A percentile compares a stretch with the other conserved stretches of the same genome.
phyloP scores from a whole-genome alignment of 2,113 vertebrate species.

The Oxyruncus cristatus region DNA sequence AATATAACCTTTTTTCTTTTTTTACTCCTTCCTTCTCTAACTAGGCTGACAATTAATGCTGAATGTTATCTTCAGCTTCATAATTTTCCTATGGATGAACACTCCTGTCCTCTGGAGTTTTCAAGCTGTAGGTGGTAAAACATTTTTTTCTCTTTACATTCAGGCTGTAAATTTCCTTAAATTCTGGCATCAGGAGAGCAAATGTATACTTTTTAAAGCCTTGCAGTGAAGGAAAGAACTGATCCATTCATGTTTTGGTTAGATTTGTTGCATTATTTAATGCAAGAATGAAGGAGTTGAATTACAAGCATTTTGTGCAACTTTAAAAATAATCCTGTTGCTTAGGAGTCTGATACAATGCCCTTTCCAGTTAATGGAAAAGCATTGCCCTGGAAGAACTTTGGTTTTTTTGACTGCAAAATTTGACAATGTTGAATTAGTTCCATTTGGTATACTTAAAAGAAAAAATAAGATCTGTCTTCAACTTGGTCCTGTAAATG shows the following conservation, averaged over 20 bases:
- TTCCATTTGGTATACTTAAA: background rate
- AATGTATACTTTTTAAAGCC: background rate
- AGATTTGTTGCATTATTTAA: background rate
- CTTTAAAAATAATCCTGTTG: background rate
- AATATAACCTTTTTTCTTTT: background rate
- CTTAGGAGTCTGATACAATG: background rate
- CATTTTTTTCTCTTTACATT: background rate
- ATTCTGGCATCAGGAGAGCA: background rate
- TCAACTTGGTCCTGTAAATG: background rate
- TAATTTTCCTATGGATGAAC: constrained; percentile 99
- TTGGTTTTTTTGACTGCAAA: background rate
- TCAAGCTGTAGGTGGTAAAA: constrained; percentile 93
- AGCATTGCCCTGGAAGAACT: background rate
- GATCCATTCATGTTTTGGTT: background rate
- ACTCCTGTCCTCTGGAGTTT: constrained; percentile 97
- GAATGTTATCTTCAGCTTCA: constrained; percentile 99
- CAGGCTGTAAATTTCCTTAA: background rate
- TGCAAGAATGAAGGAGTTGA: background rate
- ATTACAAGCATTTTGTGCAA: background rate
- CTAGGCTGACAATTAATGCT: constrained; percentile 97
- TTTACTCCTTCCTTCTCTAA: constrained; percentile 55
- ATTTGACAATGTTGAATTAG: background rate
- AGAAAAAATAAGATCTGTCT: background rate
- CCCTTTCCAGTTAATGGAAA: background rate
- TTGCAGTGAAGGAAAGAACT: background rate